Evolutionary conservation across 2,113 vertebrate species (phyloP).

Genomic region (Vidua macroura): DNA sequence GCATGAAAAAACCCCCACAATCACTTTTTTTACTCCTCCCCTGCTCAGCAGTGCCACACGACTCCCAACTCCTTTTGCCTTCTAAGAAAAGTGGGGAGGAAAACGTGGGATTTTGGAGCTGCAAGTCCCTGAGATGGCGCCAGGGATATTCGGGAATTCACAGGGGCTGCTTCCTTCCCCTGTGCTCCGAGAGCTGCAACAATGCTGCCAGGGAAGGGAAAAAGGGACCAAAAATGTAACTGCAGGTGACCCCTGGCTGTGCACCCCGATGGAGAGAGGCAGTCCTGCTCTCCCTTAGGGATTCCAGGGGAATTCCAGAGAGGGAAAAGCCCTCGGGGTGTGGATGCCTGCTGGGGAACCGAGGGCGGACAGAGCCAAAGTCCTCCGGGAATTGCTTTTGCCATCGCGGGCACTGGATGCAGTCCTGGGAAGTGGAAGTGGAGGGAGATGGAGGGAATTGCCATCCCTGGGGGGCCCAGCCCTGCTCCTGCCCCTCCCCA

Average conservation of each 20-base stretch:
- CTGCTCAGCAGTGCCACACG: background rate
- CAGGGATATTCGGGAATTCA: background rate
- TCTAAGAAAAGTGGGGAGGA: background rate
- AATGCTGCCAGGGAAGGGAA: background rate
- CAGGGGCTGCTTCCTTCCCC: background rate
- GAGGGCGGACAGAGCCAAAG: background rate
- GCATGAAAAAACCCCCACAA: background rate
- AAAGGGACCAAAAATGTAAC: background rate
- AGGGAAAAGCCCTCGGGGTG: accelerated
- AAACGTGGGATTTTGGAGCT: slow-evolving; percentile 18
- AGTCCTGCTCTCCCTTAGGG: background rate
- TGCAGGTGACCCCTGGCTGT: background rate
- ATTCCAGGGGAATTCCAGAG: background rate
- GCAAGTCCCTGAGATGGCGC: background rate
- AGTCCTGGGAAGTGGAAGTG: background rate
- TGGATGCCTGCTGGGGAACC: background rate
- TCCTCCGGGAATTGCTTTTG: background rate
- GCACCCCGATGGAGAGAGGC: background rate
- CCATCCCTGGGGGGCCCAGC: background rate
- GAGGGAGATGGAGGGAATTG: accelerated
- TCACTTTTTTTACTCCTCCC: background rate
- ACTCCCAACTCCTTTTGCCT: background rate
- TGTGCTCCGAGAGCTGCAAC: background rate
- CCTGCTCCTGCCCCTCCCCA: background rate
- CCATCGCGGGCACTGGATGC: background rate